Evolutionary conservation across 2,797 vertebrate species (phyloP), one percentile per base, ranked within the genome.

Genomic region (Lithobates pipiens): DNA sequence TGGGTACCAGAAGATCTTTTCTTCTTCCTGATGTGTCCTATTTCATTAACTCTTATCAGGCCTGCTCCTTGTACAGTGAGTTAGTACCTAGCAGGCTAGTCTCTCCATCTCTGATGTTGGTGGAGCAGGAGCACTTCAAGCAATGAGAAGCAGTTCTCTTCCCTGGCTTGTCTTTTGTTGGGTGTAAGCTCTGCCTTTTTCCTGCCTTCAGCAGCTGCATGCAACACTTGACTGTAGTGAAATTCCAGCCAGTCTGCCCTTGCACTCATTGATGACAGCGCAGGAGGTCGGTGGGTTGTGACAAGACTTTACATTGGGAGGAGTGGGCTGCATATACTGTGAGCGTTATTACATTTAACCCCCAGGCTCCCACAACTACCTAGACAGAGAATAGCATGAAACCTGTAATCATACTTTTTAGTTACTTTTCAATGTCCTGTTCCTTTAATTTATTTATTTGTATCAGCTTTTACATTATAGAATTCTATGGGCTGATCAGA

Each of bases 101-200:
- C 36, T 82, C 36, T 86, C 67, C 85, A 86, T 82, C 79, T 42
- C 67, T 86, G 79, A 42, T 50, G 63, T 73, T 21, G 15, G 13
- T 34, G 10, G 1, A 15, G 2, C 10, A 72, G 70, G 34, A 84
- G 82, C 74, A 67, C 68, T n/a, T 16, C 54, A 50, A 63, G 68
- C 13, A 72, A 79, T 86, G 67, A 39, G 75, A 27, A 82, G 80
- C 39, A 74, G 54, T 72, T 44, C 82, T 76, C 72, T 32, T 71
- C 75, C 63, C 74, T 75, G 61, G 67, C 42, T 63, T 82, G 79
- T 39, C 80, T 78, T 86, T 86, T 86, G 80, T 86, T 86, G 85
- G 80, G 85, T 86, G 85, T 78, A 78, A 86, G 85, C 85, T 86
- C 85, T 83, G 85, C 85, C 85, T 86, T 34, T 86, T 86, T 86